Evolutionary conservation across 2,113 vertebrate species (phyloP).

Genomic region (Macrotis lagotis): DNA sequence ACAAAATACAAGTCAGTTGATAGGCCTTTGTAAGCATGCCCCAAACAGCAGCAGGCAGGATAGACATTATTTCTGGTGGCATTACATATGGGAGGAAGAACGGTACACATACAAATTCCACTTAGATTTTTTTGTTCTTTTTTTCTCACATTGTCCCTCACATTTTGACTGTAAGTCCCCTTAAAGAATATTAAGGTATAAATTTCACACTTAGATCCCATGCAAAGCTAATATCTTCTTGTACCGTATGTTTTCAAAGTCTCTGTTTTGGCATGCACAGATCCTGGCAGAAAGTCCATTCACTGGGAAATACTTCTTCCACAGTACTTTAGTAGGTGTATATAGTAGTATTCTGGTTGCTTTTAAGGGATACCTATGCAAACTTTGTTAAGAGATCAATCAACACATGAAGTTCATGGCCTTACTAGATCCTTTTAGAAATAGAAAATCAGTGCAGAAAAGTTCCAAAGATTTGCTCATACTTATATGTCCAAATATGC

Average conservation of each 20-base stretch:
- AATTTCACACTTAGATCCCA: not conserved
- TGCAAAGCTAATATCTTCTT: not conserved
- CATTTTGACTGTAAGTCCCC: not conserved
- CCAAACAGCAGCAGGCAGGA: too few species aligned
- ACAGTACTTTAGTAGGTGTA: not conserved
- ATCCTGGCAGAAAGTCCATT: too few species aligned
- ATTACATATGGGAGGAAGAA: too few species aligned
- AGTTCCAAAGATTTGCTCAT: too few species aligned
- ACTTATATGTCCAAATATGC: not conserved
- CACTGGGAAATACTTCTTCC: not conserved
- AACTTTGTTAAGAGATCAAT: not conserved
- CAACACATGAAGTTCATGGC: not conserved
- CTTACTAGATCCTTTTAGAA: not conserved
- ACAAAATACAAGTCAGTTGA: too few species aligned
- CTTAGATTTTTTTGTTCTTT: too few species aligned
- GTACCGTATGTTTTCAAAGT: not conserved
- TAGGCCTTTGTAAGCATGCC: too few species aligned
- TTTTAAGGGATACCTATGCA: not conserved
- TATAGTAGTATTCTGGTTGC: not conserved
- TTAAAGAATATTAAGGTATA: not conserved
- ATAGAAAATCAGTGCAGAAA: not conserved
- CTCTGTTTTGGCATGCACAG: too few species aligned
- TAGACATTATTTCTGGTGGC: too few species aligned
- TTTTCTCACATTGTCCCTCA: not conserved
- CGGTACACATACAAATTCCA: too few species aligned